phyloP scores from a whole-genome alignment of 1,140 invertebrate genomes.

The Rhizoglyphus robini region DNA sequence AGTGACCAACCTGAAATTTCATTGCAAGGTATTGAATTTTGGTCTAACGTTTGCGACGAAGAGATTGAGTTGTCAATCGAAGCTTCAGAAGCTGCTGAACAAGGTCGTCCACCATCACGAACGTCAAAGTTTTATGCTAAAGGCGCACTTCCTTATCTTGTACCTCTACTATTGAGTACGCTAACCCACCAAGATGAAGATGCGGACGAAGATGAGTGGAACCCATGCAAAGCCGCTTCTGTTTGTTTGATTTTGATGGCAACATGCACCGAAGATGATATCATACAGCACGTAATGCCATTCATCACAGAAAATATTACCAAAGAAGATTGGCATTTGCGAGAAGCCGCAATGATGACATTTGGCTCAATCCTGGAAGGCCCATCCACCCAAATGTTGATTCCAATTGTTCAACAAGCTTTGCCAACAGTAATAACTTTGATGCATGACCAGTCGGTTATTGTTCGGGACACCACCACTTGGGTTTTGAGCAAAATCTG shows the following conservation, averaged over 20 bases:
- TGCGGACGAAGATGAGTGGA: constrained; percentile 99
- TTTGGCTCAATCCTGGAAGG: constrained; percentile 94
- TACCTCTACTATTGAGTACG: constrained; percentile 83
- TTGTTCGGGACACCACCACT: constrained; percentile 88
- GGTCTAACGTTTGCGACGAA: constrained; percentile 99
- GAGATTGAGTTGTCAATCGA: constrained; percentile 94
- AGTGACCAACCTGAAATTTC: constrained; percentile 87
- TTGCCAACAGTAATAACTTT: constrained; percentile 85
- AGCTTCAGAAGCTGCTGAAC: constrained; percentile 77
- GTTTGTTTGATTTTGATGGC: constrained; percentile 98
- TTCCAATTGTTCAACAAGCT: constrained; percentile 86
- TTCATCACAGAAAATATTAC: constrained; percentile 93
- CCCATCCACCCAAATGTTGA: constrained; percentile 67
- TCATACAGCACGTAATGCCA: constrained; percentile 88
- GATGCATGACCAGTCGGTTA: constrained; percentile 82
- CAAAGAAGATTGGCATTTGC: constrained; percentile 78
- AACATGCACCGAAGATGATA: constrained; percentile 90
- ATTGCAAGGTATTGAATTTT: constrained; percentile 98
- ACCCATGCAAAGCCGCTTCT: constrained; percentile 95
- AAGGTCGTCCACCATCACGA: constrained; percentile 72
- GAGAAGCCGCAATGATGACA: constrained; percentile 96
- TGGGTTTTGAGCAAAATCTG: constrained; percentile 97
- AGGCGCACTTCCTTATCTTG: constrained; percentile 85
- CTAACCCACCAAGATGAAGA: constrained; percentile 70
- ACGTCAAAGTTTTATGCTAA: constrained; percentile 82